Conservation (phyloP, 2,888 invertebrate genomes). For the Limnephilus marmoratus region DNA sequence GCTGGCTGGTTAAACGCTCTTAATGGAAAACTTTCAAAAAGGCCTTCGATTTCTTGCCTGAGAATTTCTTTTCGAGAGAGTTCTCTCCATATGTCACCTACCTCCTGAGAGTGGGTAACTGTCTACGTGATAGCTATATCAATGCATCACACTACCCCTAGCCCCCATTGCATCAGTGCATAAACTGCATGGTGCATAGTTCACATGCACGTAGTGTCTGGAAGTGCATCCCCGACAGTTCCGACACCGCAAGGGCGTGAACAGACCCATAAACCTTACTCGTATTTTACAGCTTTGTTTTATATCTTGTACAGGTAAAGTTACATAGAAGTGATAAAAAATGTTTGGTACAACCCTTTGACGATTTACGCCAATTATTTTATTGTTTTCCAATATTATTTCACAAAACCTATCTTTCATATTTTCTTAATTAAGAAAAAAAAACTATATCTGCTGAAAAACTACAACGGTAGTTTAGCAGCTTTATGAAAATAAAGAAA, state of each 20-base stretch:
- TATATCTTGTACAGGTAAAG: background rate
- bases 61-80: background rate
- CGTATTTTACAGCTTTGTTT: background rate
- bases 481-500: no score
- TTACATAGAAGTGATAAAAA: background rate
- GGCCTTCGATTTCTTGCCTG: background rate
- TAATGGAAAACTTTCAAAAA: background rate
- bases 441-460: no score
- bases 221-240: background rate
- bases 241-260: background rate
- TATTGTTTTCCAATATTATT: no score
- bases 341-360: no score
- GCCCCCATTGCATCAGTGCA: background rate
- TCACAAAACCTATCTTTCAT: no score
- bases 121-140: background rate
- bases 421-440: no score
- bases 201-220: background rate
- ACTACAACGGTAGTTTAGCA: no score
- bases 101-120: background rate
- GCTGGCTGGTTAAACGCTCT: no score
- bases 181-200: background rate
- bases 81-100: background rate
- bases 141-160: background rate
- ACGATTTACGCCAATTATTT: background rate
- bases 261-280: background rate